These are phyloP conservation scores for Lymantria monacha DNA, from an alignment of 2,888 invertebrate species.

Conservation along the genomic window DNA sequence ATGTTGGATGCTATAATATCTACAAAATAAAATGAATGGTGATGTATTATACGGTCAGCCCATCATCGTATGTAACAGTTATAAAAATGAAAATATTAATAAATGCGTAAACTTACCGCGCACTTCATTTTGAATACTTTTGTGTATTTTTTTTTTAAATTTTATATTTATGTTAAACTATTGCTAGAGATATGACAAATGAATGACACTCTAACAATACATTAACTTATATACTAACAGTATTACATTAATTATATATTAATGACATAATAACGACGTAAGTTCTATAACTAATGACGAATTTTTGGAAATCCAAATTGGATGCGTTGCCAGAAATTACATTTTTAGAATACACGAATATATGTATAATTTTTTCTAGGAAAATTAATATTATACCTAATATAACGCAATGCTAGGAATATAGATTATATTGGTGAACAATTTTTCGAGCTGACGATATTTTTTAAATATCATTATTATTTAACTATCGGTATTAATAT, in stretches of 20 bases:
- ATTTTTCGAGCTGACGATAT: too few relatives aligned
- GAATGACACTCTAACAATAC: not conserved
- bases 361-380: slow-evolving; percentile 8
- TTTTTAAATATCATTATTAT: too few relatives aligned
- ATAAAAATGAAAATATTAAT: not conserved
- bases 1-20: too few relatives aligned
- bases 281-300: not conserved
- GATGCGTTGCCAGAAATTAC: not conserved
- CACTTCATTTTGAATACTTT: not conserved
- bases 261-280: not conserved
- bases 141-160: too few relatives aligned
- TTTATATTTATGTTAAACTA: not conserved
- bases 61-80: too few relatives aligned
- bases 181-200: not conserved
- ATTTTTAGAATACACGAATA: too few relatives aligned
- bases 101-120: not conserved
- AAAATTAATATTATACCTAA: too few relatives aligned
- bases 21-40: too few relatives aligned
- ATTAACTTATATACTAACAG: not conserved
- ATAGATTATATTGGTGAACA: too few relatives aligned
- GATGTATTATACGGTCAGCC: too few relatives aligned
- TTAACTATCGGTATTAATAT: too few relatives aligned
- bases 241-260: not conserved
- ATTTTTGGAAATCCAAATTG: not conserved
- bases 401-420: too few relatives aligned